Conservation (phyloP, 2,797 vertebrate species). For the Coilia nasus region DNA sequence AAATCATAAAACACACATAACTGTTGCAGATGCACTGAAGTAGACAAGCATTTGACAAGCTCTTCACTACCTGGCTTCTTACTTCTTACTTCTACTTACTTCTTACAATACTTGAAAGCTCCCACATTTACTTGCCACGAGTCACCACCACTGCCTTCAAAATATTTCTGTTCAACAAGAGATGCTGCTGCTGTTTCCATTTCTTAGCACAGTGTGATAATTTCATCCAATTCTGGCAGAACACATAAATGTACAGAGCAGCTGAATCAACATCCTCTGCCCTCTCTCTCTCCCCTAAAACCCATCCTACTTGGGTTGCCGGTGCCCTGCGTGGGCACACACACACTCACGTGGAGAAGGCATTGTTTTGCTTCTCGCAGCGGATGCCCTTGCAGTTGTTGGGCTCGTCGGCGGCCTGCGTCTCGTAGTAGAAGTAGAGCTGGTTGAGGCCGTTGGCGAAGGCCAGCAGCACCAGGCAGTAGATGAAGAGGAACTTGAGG, state of each 20-base stretch:
- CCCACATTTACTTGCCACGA: background rate
- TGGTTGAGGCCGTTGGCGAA: constrained; percentile 98
- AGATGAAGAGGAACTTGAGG: constrained; percentile 99
- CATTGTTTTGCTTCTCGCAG: constrained; percentile 98
- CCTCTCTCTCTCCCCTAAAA: background rate
- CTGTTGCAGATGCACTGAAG: background rate
- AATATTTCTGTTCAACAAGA: background rate
- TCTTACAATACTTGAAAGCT: background rate
- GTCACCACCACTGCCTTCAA: background rate
- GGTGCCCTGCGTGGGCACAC: background rate
- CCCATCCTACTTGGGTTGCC: background rate
- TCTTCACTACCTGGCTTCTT: background rate
- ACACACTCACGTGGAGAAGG: constrained; percentile 94
- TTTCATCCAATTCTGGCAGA: background rate
- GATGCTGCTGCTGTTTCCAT: background rate
- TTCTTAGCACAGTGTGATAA: background rate
- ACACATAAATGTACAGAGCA: background rate
- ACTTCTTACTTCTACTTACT: too few relatives aligned
- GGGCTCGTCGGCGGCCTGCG: constrained; percentile 91
- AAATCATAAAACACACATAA: too few relatives aligned
- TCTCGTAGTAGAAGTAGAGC: constrained; percentile 99
- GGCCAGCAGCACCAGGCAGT: constrained; percentile 95
- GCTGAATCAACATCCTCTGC: background rate
- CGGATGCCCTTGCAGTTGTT: constrained; percentile 97
- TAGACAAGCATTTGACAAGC: background rate